These are phyloP conservation scores for Taenioides sp. DNA, from an alignment of 2,797 vertebrate species.

Conservation along the genomic window DNA sequence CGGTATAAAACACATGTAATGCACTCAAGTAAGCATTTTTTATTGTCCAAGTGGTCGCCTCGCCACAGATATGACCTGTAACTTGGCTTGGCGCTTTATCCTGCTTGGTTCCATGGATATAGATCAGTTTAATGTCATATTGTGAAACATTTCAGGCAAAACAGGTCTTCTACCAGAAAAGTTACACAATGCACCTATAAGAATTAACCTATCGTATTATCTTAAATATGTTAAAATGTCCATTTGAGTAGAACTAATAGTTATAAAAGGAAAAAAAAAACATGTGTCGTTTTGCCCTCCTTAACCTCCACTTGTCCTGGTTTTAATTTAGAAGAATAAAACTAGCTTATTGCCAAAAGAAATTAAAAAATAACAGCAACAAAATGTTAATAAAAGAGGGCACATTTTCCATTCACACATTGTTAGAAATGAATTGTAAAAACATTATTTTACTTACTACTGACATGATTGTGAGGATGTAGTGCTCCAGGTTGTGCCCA, in stretches of 20 bases:
- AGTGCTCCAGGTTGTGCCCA: conserved; percentile 91
- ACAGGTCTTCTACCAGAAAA: too few relatives aligned
- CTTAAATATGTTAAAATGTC: neutral
- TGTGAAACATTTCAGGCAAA: too few relatives aligned
- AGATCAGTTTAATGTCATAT: too few relatives aligned
- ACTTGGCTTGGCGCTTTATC: too few relatives aligned
- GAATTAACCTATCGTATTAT: neutral
- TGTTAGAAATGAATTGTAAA: conserved; percentile 26
- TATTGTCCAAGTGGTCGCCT: too few relatives aligned
- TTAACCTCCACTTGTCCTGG: neutral
- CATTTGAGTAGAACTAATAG: neutral
- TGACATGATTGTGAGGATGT: conserved; percentile 96
- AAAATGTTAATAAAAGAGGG: neutral
- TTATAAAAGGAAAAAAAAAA: neutral
- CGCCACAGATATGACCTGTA: too few relatives aligned
- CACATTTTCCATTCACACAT: neutral
- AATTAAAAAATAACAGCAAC: neutral
- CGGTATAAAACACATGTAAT: too few relatives aligned
- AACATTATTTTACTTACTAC: conserved; percentile 92
- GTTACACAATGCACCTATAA: too few relatives aligned
- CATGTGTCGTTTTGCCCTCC: neutral
- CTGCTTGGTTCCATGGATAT: too few relatives aligned
- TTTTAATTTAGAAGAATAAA: neutral
- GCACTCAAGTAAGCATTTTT: too few relatives aligned
- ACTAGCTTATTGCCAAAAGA: neutral